phyloP scores from a whole-genome alignment of 2,888 invertebrate species.

The Ochlodes sylvanus region DNA sequence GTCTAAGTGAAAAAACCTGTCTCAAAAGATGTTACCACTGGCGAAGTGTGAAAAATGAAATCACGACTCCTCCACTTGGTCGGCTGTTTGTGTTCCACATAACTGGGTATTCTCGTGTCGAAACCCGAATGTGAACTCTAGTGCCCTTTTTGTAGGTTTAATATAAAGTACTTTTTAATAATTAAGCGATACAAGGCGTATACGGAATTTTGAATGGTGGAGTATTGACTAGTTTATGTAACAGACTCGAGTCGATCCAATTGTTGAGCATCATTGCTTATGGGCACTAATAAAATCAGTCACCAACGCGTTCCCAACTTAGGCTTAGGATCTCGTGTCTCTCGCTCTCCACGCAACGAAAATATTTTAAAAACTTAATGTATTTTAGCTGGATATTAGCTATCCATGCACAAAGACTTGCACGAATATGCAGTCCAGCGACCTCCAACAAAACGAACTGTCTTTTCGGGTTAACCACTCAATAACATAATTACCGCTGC shows the following conservation, averaged over 20 bases:
- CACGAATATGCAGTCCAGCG: no score
- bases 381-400: no score
- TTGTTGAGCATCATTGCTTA: no score
- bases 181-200: slow-evolving; percentile 46
- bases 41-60: slow-evolving; percentile 84
- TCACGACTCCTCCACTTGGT: slow-evolving; percentile 80
- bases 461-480: slow-evolving; percentile 44
- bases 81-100: slow-evolving; percentile 81
- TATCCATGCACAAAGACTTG: no score
- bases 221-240: not conserved
- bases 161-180: slow-evolving; percentile 63
- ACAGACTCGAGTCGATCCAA: not conserved
- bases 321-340: no score
- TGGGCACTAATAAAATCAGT: no score
- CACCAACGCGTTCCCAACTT: no score
- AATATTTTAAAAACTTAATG: no score
- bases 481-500: slow-evolving; percentile 13
- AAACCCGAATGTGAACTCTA: slow-evolving; percentile 60
- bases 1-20: slow-evolving; percentile 75
- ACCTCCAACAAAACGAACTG: slow-evolving; percentile 57
- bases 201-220: slow-evolving; percentile 52
- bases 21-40: slow-evolving; percentile 70
- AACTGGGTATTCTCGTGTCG: slow-evolving; percentile 67
- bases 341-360: not conserved
- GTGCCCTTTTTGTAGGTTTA: slow-evolving; percentile 63